These are phyloP conservation scores for Hemicordylus capensis DNA, from an alignment of 2,113 vertebrate genomes.

Conservation along the genomic window DNA sequence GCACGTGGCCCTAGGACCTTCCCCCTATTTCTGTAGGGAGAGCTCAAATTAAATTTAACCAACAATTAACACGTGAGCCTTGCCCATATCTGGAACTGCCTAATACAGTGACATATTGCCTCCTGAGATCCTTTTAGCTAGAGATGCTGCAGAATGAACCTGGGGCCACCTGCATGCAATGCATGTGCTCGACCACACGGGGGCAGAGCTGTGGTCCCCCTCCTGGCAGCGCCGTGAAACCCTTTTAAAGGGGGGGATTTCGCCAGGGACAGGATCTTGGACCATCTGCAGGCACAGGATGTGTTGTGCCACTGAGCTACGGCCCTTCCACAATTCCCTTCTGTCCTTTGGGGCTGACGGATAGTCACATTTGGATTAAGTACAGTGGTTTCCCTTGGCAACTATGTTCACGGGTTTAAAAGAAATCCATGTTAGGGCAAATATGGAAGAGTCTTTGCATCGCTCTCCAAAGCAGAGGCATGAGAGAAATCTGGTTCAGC, in stretches of 20 bases:
- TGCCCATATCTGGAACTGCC: background rate
- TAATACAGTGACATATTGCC: no score
- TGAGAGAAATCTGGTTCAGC: background rate
- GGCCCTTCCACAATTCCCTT: background rate
- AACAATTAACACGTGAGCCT: background rate
- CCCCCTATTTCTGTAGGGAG: background rate
- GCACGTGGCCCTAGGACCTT: background rate
- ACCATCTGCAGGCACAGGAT: background rate
- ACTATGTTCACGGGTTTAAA: background rate
- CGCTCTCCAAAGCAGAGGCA: background rate
- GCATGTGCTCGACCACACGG: background rate
- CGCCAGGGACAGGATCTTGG: background rate
- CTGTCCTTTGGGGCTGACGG: background rate
- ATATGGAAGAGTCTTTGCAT: background rate
- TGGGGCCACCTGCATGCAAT: background rate
- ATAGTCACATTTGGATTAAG: background rate
- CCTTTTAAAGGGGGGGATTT: background rate
- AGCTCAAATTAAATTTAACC: no score
- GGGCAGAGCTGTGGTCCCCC: no score
- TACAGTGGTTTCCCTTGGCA: conserved; percentile 3
- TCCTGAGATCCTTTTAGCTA: background rate
- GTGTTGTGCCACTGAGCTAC: background rate
- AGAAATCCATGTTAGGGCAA: background rate
- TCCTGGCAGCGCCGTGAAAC: background rate
- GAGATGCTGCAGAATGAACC: background rate